These are phyloP conservation scores for Macrotrachela quadricornifera DNA, from an alignment of 1,140 invertebrate species.

Conservation along the genomic window DNA sequence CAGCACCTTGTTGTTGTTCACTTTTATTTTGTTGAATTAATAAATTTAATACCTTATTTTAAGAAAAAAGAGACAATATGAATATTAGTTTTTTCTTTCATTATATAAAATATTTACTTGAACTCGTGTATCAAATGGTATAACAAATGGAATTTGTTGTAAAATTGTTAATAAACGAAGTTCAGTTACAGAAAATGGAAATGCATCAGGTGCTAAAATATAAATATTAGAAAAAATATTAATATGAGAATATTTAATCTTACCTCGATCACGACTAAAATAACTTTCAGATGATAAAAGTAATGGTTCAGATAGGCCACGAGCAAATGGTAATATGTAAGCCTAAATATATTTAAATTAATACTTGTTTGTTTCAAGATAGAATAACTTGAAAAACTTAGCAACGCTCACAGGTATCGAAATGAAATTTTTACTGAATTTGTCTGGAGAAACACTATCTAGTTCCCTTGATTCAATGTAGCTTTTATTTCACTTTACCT, in stretches of 20 bases:
- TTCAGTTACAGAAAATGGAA: constrained; percentile 64
- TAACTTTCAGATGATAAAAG: neutral
- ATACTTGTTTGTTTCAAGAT: neutral
- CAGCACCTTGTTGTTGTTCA: constrained; percentile 44
- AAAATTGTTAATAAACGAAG: constrained; percentile 63
- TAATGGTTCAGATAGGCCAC: neutral
- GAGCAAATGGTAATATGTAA: neutral
- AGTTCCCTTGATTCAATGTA: no score
- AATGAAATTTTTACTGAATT: no score
- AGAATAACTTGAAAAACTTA: no score
- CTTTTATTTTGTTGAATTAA: constrained; percentile 46
- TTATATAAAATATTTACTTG: constrained; percentile 17
- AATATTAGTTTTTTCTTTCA: neutral
- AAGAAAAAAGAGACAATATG: constrained; percentile 8
- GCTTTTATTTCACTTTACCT: no score
- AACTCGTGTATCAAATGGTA: constrained; percentile 67
- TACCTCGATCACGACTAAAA: neutral
- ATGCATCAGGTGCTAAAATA: constrained; percentile 41
- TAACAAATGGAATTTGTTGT: constrained; percentile 72
- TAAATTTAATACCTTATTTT: constrained; percentile 58
- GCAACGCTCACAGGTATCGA: no score
- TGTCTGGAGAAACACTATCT: no score
- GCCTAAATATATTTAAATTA: neutral
- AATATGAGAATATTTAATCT: constrained; percentile 9
- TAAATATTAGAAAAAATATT: constrained; percentile 10